Conservation (phyloP, 2,113 vertebrate genomes). For the Bucco capensis region DNA sequence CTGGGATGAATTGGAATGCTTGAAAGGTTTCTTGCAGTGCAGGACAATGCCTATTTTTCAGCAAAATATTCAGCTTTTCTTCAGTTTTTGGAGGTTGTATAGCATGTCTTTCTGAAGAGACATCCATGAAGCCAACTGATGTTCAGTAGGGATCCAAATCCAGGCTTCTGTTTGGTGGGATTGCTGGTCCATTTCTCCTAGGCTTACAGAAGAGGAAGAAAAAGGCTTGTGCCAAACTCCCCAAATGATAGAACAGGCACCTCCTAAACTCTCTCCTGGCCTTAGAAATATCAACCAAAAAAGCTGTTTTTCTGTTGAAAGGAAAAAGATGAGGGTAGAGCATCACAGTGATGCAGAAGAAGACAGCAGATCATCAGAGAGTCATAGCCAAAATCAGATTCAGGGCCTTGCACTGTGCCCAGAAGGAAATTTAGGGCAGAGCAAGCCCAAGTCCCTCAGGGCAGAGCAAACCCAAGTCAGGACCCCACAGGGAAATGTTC, state of each 20-base stretch:
- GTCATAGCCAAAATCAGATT: background rate
- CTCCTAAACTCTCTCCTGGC: background rate
- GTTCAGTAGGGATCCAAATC: background rate
- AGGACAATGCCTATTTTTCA: background rate
- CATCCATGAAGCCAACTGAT: background rate
- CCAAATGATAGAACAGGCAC: background rate
- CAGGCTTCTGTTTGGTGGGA: background rate
- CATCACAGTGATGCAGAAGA: background rate
- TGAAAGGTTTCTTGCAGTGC: background rate
- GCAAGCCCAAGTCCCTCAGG: background rate
- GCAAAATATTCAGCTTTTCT: background rate
- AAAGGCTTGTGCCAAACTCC: background rate
- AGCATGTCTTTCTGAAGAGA: background rate
- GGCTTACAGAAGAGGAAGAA: background rate
- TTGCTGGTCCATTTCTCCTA: background rate
- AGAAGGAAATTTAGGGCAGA: background rate
- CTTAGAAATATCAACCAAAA: background rate
- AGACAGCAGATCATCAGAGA: background rate
- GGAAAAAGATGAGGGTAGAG: background rate
- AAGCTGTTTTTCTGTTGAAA: background rate
- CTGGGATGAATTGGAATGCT: rapidly evolving
- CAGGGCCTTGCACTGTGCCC: background rate
- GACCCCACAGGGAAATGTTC: background rate
- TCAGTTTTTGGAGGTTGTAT: background rate
- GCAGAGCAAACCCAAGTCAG: background rate